Evolutionary conservation across 2,888 invertebrate genomes (phyloP).

Genomic region (Syritta pipiens): DNA sequence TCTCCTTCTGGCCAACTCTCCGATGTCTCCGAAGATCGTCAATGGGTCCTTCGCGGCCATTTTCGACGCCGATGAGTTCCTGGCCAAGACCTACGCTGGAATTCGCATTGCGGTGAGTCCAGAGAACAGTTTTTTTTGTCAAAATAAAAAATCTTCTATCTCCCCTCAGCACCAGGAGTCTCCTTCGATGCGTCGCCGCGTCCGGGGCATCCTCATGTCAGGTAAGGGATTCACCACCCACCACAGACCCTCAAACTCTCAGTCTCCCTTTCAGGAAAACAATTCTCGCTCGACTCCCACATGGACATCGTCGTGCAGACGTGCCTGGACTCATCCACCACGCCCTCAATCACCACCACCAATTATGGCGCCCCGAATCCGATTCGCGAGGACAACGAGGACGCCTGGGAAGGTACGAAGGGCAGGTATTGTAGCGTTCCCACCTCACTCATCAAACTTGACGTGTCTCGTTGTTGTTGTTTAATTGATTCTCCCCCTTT

Average conservation of each 20-base stretch:
- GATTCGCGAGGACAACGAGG: constrained; percentile 77
- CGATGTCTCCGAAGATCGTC: constrained; percentile 97
- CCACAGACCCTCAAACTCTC: background rate
- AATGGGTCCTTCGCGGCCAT: constrained; percentile 96
- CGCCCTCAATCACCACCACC: constrained; percentile 64
- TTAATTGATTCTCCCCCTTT: background rate
- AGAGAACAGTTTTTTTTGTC: too few species aligned
- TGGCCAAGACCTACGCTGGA: constrained; percentile 79
- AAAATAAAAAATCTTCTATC: background rate
- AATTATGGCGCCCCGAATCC: constrained; percentile 71
- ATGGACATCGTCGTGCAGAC: constrained; percentile 90
- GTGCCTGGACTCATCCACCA: constrained; percentile 81
- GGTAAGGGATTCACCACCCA: constrained; percentile 79
- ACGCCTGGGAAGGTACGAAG: constrained; percentile 79
- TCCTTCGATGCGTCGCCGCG: constrained; percentile 89
- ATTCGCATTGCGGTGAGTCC: constrained; percentile 77
- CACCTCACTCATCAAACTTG: constrained; percentile 53
- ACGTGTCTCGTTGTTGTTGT: constrained; percentile 37
- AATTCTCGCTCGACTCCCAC: constrained; percentile 93
- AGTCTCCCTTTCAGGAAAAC: constrained; percentile 82
- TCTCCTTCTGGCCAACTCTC: constrained; percentile 94
- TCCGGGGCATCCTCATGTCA: constrained; percentile 92
- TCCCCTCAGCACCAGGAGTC: constrained; percentile 78
- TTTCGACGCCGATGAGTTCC: constrained; percentile 83
- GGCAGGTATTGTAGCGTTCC: constrained; percentile 76